These are phyloP conservation scores for Choloepus didactylus DNA, from an alignment of 2,797 vertebrate species.

Conservation along the genomic window DNA sequence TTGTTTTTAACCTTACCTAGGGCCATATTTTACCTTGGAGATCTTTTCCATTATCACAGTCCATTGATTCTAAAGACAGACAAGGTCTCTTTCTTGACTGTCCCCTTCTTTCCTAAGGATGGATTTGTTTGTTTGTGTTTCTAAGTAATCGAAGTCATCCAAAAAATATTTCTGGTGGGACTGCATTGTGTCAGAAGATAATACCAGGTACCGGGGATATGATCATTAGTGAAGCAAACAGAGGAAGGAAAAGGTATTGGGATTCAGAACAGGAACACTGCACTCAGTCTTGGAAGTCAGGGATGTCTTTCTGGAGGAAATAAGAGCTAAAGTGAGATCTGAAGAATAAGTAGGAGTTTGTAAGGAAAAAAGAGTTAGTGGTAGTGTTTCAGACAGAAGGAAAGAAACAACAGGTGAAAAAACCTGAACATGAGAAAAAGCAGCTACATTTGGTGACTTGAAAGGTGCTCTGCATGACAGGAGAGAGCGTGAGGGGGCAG, in stretches of 20 bases:
- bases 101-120: background rate
- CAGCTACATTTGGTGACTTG: background rate
- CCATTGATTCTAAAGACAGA: background rate
- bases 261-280: background rate
- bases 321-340: background rate
- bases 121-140: conserved; percentile 56
- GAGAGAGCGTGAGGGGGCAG: background rate
- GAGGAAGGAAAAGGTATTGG: background rate
- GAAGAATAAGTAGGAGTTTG: conserved; percentile 57
- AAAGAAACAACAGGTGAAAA: conserved; percentile 5
- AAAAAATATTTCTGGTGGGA: conserved; percentile 25
- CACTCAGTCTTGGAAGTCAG: background rate
- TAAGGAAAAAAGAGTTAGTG: background rate
- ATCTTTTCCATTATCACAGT: conserved; percentile 36
- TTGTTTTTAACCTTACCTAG: conserved; percentile 42
- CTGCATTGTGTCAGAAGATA: conserved; percentile 4
- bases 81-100: background rate
- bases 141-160: conserved; percentile 46
- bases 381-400: conserved; percentile 31
- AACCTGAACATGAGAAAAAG: background rate
- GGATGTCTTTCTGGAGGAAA: conserved; percentile 1
- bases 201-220: background rate
- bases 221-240: background rate
- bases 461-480: background rate
- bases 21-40: conserved; percentile 53